Evolutionary conservation across 2,888 invertebrate genomes (phyloP).

Genomic region (Chironomus riparius): DNA sequence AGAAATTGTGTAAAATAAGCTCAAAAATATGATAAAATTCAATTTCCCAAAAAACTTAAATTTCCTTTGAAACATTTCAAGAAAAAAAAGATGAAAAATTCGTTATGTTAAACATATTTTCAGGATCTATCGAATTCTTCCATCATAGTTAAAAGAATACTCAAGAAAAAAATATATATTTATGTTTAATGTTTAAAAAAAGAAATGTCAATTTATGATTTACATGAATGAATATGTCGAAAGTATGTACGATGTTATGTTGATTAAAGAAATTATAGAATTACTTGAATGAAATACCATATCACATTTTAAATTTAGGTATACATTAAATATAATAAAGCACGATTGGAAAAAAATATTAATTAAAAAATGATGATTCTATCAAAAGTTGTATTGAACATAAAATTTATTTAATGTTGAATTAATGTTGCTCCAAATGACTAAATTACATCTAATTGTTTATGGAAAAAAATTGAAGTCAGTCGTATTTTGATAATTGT

Average conservation of each 20-base stretch:
- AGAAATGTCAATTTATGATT: not conserved
- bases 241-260: not conserved
- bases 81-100: too few species aligned
- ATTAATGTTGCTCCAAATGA: not conserved
- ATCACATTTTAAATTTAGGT: not conserved
- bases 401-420: not conserved
- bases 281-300: not conserved
- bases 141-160: not conserved
- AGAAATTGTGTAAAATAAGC: too few species aligned
- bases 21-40: too few species aligned
- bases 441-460: not conserved
- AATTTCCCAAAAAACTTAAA: too few species aligned
- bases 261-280: not conserved
- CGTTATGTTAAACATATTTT: too few species aligned
- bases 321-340: not conserved
- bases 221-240: not conserved
- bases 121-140: not conserved
- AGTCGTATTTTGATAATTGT: not conserved
- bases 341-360: not conserved
- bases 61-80: too few species aligned
- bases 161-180: not conserved
- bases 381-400: not conserved
- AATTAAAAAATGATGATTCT: not conserved
- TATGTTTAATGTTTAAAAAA: not conserved
- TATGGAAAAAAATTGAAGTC: slow-evolving; percentile 28